Conservation (phyloP, 2,888 invertebrate species). For the Lepidonotus clava region DNA sequence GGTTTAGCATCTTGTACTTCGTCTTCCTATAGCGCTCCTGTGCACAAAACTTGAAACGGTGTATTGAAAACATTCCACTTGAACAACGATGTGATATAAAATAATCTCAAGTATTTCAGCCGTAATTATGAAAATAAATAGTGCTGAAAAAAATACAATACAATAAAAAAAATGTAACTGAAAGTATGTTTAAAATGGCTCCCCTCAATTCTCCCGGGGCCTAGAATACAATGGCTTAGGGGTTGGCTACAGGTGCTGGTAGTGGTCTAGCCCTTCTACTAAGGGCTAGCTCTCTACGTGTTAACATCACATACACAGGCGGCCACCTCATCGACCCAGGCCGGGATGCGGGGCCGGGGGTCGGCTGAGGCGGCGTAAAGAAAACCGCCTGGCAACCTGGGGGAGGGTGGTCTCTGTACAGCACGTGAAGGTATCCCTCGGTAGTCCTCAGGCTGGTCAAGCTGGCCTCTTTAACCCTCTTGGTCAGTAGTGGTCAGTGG, state of each 20-base stretch:
- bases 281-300: neutral
- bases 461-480: neutral
- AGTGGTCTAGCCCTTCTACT: neutral
- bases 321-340: neutral
- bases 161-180: slow-evolving; percentile 11
- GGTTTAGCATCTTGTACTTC: neutral
- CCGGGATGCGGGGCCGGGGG: neutral
- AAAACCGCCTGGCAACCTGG: neutral
- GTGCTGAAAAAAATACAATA: slow-evolving; percentile 40
- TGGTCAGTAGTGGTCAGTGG: neutral
- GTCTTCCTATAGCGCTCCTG: neutral
- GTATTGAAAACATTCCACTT: slow-evolving; percentile 48
- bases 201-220: neutral
- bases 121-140: slow-evolving; percentile 40
- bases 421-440: no score
- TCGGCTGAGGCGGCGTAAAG: neutral
- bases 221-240: neutral
- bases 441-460: neutral
- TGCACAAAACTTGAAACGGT: slow-evolving; percentile 45
- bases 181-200: neutral
- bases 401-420: neutral
- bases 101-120: neutral
- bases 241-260: neutral
- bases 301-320: slow-evolving; percentile 26
- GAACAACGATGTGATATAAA: slow-evolving; percentile 41